These are phyloP conservation scores for Ashinkailepas kermadecensis DNA, from an alignment of 2,888 invertebrate species.

Conservation along the genomic window DNA sequence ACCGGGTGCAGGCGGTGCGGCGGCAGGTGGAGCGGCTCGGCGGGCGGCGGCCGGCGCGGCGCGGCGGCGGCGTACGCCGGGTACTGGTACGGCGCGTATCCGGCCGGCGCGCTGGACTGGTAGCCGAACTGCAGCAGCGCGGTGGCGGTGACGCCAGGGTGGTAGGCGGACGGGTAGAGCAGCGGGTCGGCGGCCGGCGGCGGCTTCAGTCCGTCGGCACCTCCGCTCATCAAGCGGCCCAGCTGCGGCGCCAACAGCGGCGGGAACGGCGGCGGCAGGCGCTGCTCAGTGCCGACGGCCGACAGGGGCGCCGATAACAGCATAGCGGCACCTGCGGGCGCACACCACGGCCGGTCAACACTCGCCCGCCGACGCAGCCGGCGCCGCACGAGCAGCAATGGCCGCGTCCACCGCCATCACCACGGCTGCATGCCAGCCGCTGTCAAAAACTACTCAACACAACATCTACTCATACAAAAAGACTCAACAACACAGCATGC, in stretches of 20 bases:
- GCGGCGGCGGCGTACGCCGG: neutral
- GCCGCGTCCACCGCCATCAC: too few species aligned
- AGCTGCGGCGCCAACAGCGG: neutral
- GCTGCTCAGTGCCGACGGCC: neutral
- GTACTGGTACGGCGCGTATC: neutral
- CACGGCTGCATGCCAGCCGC: too few species aligned
- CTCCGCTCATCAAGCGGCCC: neutral
- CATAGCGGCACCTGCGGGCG: conserved; percentile 4
- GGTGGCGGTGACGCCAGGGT: neutral
- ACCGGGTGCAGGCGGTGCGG: neutral
- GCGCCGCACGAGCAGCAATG: neutral
- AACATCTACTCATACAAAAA: too few species aligned
- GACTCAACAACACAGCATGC: too few species aligned
- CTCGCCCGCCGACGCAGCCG: neutral
- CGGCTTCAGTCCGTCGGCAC: neutral
- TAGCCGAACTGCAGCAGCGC: neutral
- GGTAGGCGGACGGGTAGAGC: neutral
- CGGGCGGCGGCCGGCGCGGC: neutral
- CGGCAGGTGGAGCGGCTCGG: neutral
- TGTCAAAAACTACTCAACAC: too few species aligned
- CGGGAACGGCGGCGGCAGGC: conserved; percentile 14
- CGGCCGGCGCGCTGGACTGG: neutral
- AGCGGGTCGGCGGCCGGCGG: neutral
- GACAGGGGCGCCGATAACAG: conserved; percentile 9
- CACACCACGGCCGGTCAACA: neutral